Evolutionary conservation across 2,113 vertebrate genomes (phyloP), one percentile per base, ranked within the genome.

Genomic region (Boleophthalmus pectinirostris): DNA sequence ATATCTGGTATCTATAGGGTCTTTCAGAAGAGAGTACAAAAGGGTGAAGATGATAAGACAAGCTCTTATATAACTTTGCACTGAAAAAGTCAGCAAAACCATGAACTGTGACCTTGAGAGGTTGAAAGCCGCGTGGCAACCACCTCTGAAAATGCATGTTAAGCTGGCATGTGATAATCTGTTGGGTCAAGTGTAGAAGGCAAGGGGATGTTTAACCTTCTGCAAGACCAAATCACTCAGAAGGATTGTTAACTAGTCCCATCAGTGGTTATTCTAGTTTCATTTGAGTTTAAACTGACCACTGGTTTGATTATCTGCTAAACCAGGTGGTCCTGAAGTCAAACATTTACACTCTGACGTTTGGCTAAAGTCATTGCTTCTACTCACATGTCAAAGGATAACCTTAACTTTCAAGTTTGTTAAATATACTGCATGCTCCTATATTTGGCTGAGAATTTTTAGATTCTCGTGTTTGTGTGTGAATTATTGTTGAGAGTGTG

Each of bases 31-130:
- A 20, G 33, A 38, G 33, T 61, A 33, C 58, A 61, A 61, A 61
- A 33, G 58, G 58, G 58, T 61, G 58, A 61, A 33, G 1, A 16
- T 29, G 58, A 61, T 61, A 64, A 64, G 61, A 38, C 33, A n/a
- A 38, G 18, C 33, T 3, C 18, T 64, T 64, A 64, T 43, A n/a
- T 43, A 64, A 64, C 33, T 43, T 64, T 64, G 18, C 33, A 64
- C n/a, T 11, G 5, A 10, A 9, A 64, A 20, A 35, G 33, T 77
- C 53, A 83, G 57, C 72, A 58, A 45, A 73, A 75, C 54, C 38
- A 64, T 24, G 79, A 66, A 60, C 57, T 14, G 0, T 72, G 61
- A 77, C 78, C 45, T 20, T 74, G 54, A 78, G 14, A 57, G 11
- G 57, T 24, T 51, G 8, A 56, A 69, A 53, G 60, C 70, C 51